Base-by-base conservation (phyloP, 1,140 invertebrate genomes). In the Drosophila lini region DNA sequence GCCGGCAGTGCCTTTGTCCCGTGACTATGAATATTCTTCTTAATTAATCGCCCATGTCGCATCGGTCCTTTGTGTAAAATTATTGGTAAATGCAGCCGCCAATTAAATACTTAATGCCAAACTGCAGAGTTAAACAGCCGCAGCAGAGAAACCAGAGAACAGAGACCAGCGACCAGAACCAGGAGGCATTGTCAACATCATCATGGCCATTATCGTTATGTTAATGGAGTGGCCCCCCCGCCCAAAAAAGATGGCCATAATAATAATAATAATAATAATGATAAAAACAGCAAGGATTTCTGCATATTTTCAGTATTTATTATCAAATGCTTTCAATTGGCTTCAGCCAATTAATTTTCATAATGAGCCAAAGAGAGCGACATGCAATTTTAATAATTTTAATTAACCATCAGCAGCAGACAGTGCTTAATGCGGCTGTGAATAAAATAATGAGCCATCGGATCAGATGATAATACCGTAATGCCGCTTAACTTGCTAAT, bases 321-420 rank as follows among this genome's bases (percentile, higher is more conserved):
- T 68, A 52, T 64, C 63, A 76, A 81, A 85, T 70, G 47, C 62
- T 69, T 82, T 75, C 57, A 55, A 62, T 56, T 64, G 68, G 36
- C 48, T 68, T 47, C 60, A 62, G 38, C 63, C 83, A 88, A 88
- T 86, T 88, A 79, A 88, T 82, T 82, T 82, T 55, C 75, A 73
- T 71, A 78, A 78, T 42, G 57, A 71, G 15, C 31, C 50, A 38
- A 41, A 57, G 28, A 32, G 22, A 58, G 58, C 42, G 53, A 48
- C 56, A 63, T 85, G 68, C 63, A 65, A 85, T 81, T 74, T 86
- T 80, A 67, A 80, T 88, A 79, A 59, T 70, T 86, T 83, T 88
- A 82, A 86, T 83, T 83, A 89, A 83, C 76, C 81, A 64, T 73
- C 78, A 56, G 41, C 40, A 11, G 41, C 48, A 77, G 47, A 61